phyloP scores from a whole-genome alignment of 2,797 vertebrate genomes.

The Sarcophilus harrisii region DNA sequence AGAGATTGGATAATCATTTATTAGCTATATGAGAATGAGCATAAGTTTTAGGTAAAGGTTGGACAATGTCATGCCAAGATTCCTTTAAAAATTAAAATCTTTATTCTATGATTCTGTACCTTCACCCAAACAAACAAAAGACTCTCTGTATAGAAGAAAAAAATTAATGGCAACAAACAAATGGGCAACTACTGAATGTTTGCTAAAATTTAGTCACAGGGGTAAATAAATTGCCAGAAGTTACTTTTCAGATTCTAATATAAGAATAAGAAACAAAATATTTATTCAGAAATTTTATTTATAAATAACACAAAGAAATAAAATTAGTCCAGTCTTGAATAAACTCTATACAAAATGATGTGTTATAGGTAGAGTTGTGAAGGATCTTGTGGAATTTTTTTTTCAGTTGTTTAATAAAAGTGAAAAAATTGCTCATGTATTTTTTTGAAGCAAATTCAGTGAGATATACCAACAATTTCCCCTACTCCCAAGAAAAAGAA shows the following conservation, averaged over 20 bases:
- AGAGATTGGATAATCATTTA: not conserved
- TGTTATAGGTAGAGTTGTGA: not conserved
- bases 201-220: not conserved
- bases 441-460: not conserved
- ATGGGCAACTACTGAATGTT: not conserved
- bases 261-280: not conserved
- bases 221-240: not conserved
- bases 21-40: not conserved
- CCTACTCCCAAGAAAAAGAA: too few relatives aligned
- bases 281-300: not conserved
- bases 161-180: not conserved
- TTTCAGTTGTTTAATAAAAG: not conserved
- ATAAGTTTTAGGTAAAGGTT: not conserved
- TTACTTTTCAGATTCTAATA: not conserved
- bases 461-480: too few relatives aligned
- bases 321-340: not conserved
- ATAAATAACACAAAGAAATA: not conserved
- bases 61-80: not conserved
- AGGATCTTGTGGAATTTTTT: not conserved
- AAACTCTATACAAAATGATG: not conserved
- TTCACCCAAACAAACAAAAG: too few relatives aligned
- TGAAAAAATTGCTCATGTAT: not conserved
- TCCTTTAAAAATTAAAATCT: not conserved
- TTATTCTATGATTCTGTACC: not conserved
- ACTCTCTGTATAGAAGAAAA: not conserved